Base-by-base conservation (phyloP, 1,140 invertebrate species). In the Gryon sp. region DNA sequence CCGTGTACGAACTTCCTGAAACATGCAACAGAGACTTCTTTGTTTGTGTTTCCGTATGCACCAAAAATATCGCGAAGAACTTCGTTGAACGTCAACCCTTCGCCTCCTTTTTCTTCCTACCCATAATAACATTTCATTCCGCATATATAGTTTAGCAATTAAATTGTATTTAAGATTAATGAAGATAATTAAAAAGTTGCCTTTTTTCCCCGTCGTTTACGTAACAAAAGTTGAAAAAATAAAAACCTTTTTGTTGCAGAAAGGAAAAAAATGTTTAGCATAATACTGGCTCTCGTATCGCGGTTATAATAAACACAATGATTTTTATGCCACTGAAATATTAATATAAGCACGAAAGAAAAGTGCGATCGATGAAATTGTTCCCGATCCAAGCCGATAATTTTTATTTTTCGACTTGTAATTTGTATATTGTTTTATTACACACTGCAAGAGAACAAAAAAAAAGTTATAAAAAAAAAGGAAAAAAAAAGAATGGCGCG, bases 351-450 rank as follows among this genome's bases (percentile, higher is more conserved):
- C 66, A 60, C 66, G 66, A 70, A 60, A 60, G 22, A 30, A 55
- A n/a, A 2, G 28, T 8, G 28, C 55, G 66, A 46, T 70, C 66
- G 46, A 70, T 70, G 14, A 53, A 59, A 60, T 46, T 53, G 66
- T 41, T 53, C 45, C n/a, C 20, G 52, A 52, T 45, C 11, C 55
- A 19, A 60, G 34, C 16, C 12, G 26, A 36, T 46, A 59, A 60
- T 52, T 60, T 70, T 41, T 52, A 14, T 57, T 59, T 50, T 60
- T 14, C n/a, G 20, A 70, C 66, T 60, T 53, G 48, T 53, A 62
- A 72, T 62, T 62, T 63, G 48, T 62, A 46, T 62, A 62, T 55
- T 63, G 43, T 62, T 62, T 34, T 32, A 48, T 72, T 57, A 48
- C 12, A 40, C 30, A 16, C 48, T 38, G 19, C 32, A 11, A 9